These are phyloP conservation scores for Brachyptera putata DNA, from an alignment of 2,888 invertebrate species.

Conservation along the genomic window DNA sequence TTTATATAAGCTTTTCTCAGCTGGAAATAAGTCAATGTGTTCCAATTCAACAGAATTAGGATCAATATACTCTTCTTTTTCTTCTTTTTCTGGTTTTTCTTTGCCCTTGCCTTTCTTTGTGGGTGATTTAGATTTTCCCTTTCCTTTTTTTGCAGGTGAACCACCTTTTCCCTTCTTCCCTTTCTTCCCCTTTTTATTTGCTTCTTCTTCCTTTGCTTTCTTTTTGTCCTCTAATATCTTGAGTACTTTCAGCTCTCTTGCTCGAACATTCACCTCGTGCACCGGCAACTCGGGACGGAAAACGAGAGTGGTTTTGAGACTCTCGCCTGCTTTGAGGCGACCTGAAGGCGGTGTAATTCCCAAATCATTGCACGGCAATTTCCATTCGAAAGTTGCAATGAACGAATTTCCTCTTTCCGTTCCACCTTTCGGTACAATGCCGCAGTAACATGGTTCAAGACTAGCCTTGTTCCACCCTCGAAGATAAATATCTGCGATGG, in stretches of 20 bases:
- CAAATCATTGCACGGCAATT: neutral
- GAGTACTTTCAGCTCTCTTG: neutral
- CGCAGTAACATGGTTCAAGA: constrained; percentile 5
- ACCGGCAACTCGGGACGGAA: constrained; percentile 5
- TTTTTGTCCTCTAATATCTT: neutral
- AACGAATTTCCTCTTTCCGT: too few species aligned
- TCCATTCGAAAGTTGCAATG: neutral
- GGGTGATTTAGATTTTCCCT: neutral
- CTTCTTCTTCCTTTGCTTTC: neutral
- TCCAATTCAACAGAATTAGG: neutral
- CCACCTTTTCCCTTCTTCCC: neutral
- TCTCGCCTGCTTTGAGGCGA: neutral
- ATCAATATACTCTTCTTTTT: neutral
- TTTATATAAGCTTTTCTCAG: constrained; percentile 15
- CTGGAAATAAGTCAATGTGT: constrained; percentile 8
- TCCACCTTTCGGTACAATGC: neutral
- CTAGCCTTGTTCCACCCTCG: neutral
- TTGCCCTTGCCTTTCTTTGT: neutral
- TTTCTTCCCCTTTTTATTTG: neutral
- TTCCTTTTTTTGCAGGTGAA: neutral
- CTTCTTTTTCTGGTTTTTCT: neutral
- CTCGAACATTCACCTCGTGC: neutral
- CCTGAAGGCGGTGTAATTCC: neutral
- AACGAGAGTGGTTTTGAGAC: neutral
- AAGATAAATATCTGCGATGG: neutral